Conservation (phyloP, 2,888 invertebrate species). For the Drosophila mimetica region DNA sequence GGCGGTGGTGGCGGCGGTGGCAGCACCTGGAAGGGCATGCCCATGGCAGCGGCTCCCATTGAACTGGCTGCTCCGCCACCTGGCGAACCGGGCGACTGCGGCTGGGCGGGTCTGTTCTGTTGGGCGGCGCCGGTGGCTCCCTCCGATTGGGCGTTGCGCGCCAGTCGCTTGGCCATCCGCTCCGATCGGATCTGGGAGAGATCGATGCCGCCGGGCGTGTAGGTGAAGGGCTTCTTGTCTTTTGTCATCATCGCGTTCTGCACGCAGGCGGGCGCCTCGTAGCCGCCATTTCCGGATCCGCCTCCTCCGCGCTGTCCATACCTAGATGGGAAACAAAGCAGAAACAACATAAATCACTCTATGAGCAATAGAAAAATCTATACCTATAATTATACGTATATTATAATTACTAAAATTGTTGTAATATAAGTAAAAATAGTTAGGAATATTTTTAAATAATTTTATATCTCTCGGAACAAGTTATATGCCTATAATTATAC, state of each 20-base stretch:
- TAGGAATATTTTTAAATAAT: no score
- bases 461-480: no score
- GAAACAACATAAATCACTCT: no score
- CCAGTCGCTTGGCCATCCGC: constrained; percentile 92
- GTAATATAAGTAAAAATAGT: no score
- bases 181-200: constrained; percentile 95
- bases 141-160: constrained; percentile 89
- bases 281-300: constrained; percentile 70
- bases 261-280: constrained; percentile 93
- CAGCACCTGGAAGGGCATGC: constrained; percentile 76
- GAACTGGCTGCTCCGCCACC: constrained; percentile 82
- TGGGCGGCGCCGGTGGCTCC: constrained; percentile 87
- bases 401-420: no score
- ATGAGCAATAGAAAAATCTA: no score
- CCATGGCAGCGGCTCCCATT: constrained; percentile 79
- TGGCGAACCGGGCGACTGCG: constrained; percentile 73
- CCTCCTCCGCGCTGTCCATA: constrained; percentile 83
- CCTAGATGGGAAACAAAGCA: constrained; percentile 46
- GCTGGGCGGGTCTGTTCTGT: constrained; percentile 85
- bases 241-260: constrained; percentile 98
- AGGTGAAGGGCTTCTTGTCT: constrained; percentile 98
- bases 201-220: constrained; percentile 96
- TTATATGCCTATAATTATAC: no score
- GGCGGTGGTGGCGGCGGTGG: constrained; percentile 85
- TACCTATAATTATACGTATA: no score